Evolutionary conservation across 2,888 invertebrate genomes (phyloP), one percentile per base, ranked within the genome.

Genomic region (Argynnis bischoffii): DNA sequence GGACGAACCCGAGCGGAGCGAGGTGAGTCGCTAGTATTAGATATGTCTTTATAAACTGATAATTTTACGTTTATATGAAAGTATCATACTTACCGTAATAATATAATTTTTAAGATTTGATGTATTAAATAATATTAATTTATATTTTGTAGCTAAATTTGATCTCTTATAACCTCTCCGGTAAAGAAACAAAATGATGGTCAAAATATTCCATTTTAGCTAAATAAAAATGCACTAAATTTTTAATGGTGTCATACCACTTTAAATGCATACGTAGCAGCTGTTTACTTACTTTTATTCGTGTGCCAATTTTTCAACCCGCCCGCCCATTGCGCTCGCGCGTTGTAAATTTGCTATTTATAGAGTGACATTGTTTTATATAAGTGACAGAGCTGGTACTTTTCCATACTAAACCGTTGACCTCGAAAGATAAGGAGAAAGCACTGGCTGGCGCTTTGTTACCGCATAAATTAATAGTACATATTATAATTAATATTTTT

Each of bases 351-450:
- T 41, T 74, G 81, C 81, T 86, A 88, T 86, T 85, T 85, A 88
- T 89, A 89, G 84, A 81, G 83, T 86, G 87, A 88, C 87, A 89
- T 86, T 87, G 84, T 89, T 88, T 86, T 86, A 88, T 86, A 85
- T 82, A 78, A 79, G 81, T 84, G 86, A 85, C 84, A 84, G 75
- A 65, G 72, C 74, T 76, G 76, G 92, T 90, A 90, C 80, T 88
- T 92, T 92, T 92, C 92, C 92, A 89, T 85, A 79, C 87, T 64
- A 69, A 69, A 70, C 60, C 69, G 86, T 89, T 67, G 67, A 64
- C 81, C 85, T 78, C 89, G 87, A 67, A 64, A 67, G 89, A 89
- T 90, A 83, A 64, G 51, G 48, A 64, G 64, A 70, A 69, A 69
- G 69, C 54, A 51, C 50, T 57, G 26, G 41, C 18, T 70, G 26